Conservation (phyloP, 2,888 invertebrate species). For the Muschampia plurimacula region DNA sequence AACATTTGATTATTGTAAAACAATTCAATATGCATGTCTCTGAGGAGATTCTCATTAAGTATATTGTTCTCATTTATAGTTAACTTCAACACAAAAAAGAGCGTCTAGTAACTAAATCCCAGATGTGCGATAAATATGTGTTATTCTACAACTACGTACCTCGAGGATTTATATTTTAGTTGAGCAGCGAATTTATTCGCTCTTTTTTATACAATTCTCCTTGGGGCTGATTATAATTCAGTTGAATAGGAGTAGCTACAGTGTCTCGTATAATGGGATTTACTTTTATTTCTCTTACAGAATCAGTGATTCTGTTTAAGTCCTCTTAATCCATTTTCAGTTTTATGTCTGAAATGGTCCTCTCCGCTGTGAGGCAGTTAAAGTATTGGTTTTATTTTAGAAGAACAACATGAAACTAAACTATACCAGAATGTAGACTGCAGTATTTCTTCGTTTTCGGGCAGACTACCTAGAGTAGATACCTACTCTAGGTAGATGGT, state of each 20-base stretch:
- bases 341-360: neutral
- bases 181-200: slow-evolving; percentile 6
- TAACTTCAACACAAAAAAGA: neutral
- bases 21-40: too few species aligned
- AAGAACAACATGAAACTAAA: neutral
- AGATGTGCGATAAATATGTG: slow-evolving; percentile 6
- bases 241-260: slow-evolving; percentile 14
- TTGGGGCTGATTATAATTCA: slow-evolving; percentile 12
- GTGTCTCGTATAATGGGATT: slow-evolving; percentile 8
- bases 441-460: neutral
- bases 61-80: neutral
- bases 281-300: slow-evolving; percentile 10
- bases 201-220: slow-evolving; percentile 10
- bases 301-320: slow-evolving; percentile 12
- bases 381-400: neutral
- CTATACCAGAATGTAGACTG: neutral
- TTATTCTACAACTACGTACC: slow-evolving; percentile 10
- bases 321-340: slow-evolving; percentile 6
- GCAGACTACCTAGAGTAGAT: too few species aligned
- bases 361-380: neutral
- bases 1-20: too few species aligned
- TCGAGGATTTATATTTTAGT: slow-evolving; percentile 2
- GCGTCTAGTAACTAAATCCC: neutral
- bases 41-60: neutral
- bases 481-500: too few species aligned